Percentiles rank a stretch among this genome's conserved stretches.
These are phyloP conservation scores for Paraplagusia blochii DNA, from an alignment of 2,113 vertebrate species.

Conservation along the genomic window DNA sequence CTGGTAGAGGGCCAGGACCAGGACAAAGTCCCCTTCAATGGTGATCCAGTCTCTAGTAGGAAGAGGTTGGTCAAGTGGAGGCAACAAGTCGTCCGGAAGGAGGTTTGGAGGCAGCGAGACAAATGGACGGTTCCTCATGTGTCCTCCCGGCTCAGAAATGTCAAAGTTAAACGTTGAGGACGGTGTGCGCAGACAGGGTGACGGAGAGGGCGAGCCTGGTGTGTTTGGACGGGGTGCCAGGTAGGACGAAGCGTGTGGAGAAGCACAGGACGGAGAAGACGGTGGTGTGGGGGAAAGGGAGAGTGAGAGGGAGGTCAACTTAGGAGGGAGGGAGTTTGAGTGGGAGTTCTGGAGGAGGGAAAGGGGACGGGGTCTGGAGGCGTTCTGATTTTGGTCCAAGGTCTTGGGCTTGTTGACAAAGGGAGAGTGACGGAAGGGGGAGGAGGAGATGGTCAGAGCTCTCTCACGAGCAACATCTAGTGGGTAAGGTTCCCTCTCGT, in stretches of 20 bases:
- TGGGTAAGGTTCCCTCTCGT: constrained; percentile 61
- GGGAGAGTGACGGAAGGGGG: constrained; percentile 75
- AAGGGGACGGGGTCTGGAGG: constrained; percentile 72
- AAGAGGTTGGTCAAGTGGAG: constrained; percentile 80
- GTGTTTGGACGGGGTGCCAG: constrained; percentile 69
- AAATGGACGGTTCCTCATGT: constrained; percentile 59
- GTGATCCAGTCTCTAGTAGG: constrained; percentile 85
- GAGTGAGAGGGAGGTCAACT: constrained; percentile 72
- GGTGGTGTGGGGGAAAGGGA: constrained; percentile 75
- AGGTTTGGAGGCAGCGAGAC: constrained; percentile 61
- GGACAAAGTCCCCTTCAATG: constrained; percentile 85
- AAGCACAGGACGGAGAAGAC: constrained; percentile 71
- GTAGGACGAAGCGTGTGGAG: constrained; percentile 71
- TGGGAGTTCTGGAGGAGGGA: constrained; percentile 74
- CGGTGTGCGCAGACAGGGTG: constrained; percentile 61
- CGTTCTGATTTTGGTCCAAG: constrained; percentile 76
- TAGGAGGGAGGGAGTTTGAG: constrained; percentile 78
- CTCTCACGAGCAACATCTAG: constrained; percentile 68
- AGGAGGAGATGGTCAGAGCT: constrained; percentile 78
- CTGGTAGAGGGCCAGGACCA: constrained; percentile 86
- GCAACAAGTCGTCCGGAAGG: constrained; percentile 80
- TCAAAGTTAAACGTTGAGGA: constrained; percentile 77
- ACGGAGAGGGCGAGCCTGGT: constrained; percentile 69
- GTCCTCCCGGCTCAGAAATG: constrained; percentile 63
- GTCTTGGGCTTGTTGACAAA: constrained; percentile 74